phyloP scores from a whole-genome alignment of 2,113 vertebrate species.

The Sminthopsis crassicaudata region DNA sequence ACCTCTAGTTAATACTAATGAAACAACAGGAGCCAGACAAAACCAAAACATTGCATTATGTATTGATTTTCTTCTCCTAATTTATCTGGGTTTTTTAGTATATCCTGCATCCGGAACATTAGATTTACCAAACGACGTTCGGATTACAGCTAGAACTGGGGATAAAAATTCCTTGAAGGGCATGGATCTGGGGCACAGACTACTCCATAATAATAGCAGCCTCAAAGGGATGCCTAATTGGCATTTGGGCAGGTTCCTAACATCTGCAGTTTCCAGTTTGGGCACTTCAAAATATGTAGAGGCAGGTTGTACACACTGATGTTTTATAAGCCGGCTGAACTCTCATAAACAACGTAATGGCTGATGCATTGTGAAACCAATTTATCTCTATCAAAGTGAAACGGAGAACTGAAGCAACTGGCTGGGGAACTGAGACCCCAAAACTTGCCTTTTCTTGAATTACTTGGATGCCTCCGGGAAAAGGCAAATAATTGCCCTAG shows the following conservation, averaged over 20 bases:
- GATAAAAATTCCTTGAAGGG: not conserved
- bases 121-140: not conserved
- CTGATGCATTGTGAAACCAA: not conserved
- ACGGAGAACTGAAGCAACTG: not conserved
- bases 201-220: not conserved
- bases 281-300: not conserved
- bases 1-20: not conserved
- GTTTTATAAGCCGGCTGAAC: not conserved
- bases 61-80: not conserved
- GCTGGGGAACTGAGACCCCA: not conserved
- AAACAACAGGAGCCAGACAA: not conserved
- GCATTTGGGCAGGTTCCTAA: not conserved
- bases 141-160: not conserved
- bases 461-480: constrained; percentile 16
- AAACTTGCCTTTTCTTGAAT: constrained; percentile 42
- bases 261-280: not conserved
- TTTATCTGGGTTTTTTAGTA: not conserved
- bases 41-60: not conserved
- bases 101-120: not conserved
- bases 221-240: not conserved
- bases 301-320: not conserved
- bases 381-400: not conserved
- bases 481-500: not conserved
- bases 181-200: not conserved
- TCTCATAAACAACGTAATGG: not conserved